Conservation (phyloP, 2,113 vertebrate species). For the Diadophis punctatus region DNA sequence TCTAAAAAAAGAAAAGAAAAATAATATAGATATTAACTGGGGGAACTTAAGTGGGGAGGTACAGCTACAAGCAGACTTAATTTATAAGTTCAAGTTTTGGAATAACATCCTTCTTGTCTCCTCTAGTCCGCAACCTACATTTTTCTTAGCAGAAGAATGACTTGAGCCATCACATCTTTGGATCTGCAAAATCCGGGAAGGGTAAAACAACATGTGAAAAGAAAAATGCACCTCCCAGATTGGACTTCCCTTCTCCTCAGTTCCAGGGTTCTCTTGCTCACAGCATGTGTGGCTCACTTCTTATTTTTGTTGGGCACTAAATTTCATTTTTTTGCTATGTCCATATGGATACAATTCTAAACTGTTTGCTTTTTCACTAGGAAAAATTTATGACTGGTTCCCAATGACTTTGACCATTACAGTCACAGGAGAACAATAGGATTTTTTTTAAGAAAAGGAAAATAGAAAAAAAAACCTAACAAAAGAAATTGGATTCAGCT, state of each 20-base stretch:
- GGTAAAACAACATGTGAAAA: constrained; percentile 43
- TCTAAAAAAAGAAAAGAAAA: constrained; percentile 66
- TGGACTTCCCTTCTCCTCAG: neutral
- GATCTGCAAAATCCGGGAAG: constrained; percentile 33
- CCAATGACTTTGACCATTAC: constrained; percentile 38
- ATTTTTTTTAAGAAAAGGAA: neutral
- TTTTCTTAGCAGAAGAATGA: constrained; percentile 48
- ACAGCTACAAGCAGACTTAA: constrained; percentile 68
- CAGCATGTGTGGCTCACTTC: constrained; percentile 46
- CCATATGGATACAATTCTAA: constrained; percentile 62
- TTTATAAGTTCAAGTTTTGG: constrained; percentile 65
- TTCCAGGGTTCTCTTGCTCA: constrained; percentile 14
- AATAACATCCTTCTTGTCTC: constrained; percentile 37
- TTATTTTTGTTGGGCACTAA: constrained; percentile 33
- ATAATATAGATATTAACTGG: constrained; percentile 69
- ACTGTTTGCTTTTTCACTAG: constrained; percentile 44
- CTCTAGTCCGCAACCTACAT: constrained; percentile 33
- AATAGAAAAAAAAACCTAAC: neutral
- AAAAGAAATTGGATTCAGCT: constrained; percentile 36
- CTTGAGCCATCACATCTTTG: constrained; percentile 40
- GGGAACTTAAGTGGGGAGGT: constrained; percentile 48
- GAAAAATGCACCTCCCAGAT: neutral
- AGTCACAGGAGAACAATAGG: constrained; percentile 24
- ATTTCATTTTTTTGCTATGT: constrained; percentile 64
- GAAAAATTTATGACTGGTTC: constrained; percentile 57